Evolutionary conservation across 1,140 invertebrate species (phyloP), one percentile per base, ranked within the genome.

Genomic region (Drosophila obscura): DNA sequence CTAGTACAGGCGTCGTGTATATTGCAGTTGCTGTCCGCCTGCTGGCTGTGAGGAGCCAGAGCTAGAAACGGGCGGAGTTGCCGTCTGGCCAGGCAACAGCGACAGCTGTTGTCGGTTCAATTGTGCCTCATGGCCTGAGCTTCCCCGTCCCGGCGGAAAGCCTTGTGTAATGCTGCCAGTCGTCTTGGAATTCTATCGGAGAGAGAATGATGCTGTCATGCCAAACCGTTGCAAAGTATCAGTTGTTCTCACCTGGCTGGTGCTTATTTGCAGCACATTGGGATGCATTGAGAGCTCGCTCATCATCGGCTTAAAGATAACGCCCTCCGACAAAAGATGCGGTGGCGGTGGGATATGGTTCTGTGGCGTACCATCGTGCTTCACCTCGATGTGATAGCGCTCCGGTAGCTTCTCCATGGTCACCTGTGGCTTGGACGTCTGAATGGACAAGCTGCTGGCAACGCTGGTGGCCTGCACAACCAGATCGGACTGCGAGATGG

Each of bases 341-440:
- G 71, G 89, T 6, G 62, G 81, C 39, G 82, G 81, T 28, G 76
- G 82, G 6, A 78, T 69, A 50, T 81, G 81, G 7, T 68, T 60
- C 22, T 61, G 77, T 4, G 73, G 39, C 15, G 72, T 15, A 13
- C 78, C 83, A 8, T 92, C 87, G 19, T 87, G 80, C 56, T 92
- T 91, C 5, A 87, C 80, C 57, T 91, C 89, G 41, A 91, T 84
- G 56, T 90, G 89, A 75, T 91, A 91, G 44, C 88, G 82, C 53
- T 91, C 90, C 6, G 59, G 53, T n/a, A 92, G 62, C 53, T 91
- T 91, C 26, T 91, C 90, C 90, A 91, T 91, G 16, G 90, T 91
- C 28, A 91, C 77, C 64, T 91, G 90, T 11, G 82, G 90, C 60
- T 91, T 90, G 48, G 78, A 74, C 19, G 79, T 60, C 74, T 90